These are phyloP conservation scores for Neogobius melanostomus DNA, from an alignment of 2,113 vertebrate genomes.

Conservation along the genomic window DNA sequence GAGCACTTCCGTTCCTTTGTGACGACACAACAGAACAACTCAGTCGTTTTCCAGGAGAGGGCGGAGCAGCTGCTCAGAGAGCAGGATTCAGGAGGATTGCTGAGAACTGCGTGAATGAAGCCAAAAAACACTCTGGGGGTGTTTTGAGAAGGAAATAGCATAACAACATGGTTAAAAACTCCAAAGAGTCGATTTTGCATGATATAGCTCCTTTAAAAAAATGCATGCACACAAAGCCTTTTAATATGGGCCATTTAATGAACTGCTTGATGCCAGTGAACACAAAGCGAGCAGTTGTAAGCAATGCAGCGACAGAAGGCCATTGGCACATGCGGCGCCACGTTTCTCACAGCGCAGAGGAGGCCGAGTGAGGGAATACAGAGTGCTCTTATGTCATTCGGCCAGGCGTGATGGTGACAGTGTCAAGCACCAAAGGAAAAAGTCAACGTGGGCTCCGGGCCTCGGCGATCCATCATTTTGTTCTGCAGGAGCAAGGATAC, in stretches of 20 bases:
- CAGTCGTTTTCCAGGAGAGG: no score
- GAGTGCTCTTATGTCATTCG: slow-evolving; percentile 42
- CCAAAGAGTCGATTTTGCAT: no score
- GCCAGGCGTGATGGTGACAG: slow-evolving; percentile 32
- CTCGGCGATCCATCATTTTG: slow-evolving; percentile 38
- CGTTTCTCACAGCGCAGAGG: not conserved
- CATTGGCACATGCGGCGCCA: not conserved
- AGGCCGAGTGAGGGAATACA: slow-evolving; percentile 25
- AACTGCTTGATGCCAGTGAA: not conserved
- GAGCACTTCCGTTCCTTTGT: no score
- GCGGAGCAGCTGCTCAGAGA: no score
- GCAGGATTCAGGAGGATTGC: no score
- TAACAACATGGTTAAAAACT: no score
- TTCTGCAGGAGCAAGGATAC: slow-evolving; percentile 6
- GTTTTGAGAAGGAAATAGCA: no score
- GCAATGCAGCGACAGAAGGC: not conserved
- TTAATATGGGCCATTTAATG: not conserved
- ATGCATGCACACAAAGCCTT: not conserved
- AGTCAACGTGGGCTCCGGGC: slow-evolving; percentile 46
- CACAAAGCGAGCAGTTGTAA: not conserved
- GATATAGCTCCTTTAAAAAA: no score
- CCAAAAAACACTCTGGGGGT: no score
- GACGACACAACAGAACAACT: no score
- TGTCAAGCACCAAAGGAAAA: slow-evolving; percentile 39
- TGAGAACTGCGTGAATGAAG: no score